Evolutionary conservation across 1,140 invertebrate genomes (phyloP).

Genomic region (Drosophila melanogaster): DNA sequence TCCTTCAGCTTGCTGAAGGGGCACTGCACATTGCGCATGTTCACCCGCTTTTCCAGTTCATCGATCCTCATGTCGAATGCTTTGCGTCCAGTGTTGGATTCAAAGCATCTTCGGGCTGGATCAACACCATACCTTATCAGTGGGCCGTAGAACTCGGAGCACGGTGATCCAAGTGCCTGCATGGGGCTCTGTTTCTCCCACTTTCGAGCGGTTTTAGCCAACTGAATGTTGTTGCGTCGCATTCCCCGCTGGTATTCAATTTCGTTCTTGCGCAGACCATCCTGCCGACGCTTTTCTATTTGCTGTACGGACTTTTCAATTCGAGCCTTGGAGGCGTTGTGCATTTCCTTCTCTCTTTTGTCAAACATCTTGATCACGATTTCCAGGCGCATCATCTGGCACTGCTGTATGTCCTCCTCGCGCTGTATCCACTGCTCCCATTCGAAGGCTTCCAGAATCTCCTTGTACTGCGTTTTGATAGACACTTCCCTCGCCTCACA

Average conservation of each 20-base stretch:
- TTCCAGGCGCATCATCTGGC: constrained; percentile 86
- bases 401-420: constrained; percentile 86
- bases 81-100: constrained; percentile 41
- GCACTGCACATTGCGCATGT: constrained; percentile 57
- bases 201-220: constrained; percentile 52
- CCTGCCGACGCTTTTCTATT: constrained; percentile 80
- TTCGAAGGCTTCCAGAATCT: constrained; percentile 77
- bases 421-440: constrained; percentile 83
- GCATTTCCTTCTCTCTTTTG: constrained; percentile 77
- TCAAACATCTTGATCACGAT: constrained; percentile 85
- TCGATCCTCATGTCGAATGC: constrained; percentile 77
- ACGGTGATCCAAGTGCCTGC: constrained; percentile 84
- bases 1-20: constrained; percentile 70
- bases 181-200: constrained; percentile 84
- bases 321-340: constrained; percentile 78
- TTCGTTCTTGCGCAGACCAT: constrained; percentile 81
- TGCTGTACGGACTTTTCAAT: constrained; percentile 80
- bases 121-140: constrained; percentile 85
- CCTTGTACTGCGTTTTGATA: constrained; percentile 36
- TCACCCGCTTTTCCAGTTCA: constrained; percentile 70
- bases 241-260: constrained; percentile 79
- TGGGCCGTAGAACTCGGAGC: constrained; percentile 86
- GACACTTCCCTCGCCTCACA: constrained; percentile 30
- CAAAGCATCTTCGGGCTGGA: constrained; percentile 84
- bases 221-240: constrained; percentile 46